Percentiles rank a stretch among this genome's conserved stretches.
Conservation (phyloP, 2,797 vertebrate genomes). For the Xiphorhynchus erythropygius region DNA sequence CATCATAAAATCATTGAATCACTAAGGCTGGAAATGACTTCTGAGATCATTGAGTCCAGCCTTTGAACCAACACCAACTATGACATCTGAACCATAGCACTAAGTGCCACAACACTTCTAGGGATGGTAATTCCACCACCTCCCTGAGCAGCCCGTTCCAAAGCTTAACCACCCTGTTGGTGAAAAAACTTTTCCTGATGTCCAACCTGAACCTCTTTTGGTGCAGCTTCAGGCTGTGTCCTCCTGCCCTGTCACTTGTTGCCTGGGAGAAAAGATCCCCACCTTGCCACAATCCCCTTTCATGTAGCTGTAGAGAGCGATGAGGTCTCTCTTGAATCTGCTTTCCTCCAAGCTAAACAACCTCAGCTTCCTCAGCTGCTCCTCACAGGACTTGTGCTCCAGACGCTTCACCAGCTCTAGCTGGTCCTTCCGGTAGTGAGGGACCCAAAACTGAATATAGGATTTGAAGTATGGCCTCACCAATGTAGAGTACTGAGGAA, state of each 20-base stretch:
- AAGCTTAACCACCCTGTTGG: neutral
- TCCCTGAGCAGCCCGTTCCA: neutral
- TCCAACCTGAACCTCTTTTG: neutral
- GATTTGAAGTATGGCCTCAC: neutral
- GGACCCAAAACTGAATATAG: neutral
- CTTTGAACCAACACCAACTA: neutral
- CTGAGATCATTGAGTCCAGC: neutral
- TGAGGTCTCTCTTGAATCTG: neutral
- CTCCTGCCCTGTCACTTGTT: neutral
- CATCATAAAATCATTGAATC: neutral
- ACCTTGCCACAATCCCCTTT: neutral
- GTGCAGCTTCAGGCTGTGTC: neutral
- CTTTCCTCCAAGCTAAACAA: neutral
- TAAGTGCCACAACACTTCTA: neutral
- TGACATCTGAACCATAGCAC: neutral
- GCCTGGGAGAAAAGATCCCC: neutral
- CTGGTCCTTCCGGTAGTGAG: neutral
- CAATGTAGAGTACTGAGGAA: neutral
- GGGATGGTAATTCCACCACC: neutral
- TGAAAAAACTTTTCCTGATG: neutral
- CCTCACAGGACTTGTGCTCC: neutral
- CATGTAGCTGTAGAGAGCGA: neutral
- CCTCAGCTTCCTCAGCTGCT: neutral
- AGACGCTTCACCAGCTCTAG: neutral
- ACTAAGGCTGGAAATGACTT: neutral